A percentile compares a stretch with the other conserved stretches of the same genome.
These are phyloP conservation scores for Excalfactoria chinensis DNA, from an alignment of 2,113 vertebrate genomes.

Conservation along the genomic window DNA sequence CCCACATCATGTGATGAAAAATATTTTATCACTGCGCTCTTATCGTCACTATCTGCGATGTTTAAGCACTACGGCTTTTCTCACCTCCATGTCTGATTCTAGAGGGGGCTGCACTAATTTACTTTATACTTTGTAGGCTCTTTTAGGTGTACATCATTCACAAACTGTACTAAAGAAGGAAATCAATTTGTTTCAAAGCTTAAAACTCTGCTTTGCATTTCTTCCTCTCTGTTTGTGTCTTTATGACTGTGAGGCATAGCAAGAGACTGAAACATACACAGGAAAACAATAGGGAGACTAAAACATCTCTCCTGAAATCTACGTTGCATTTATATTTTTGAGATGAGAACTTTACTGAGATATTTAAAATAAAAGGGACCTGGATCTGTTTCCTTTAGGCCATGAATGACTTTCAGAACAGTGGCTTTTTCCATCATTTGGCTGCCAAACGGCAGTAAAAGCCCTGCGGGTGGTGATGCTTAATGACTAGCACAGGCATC, in stretches of 20 bases:
- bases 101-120: background rate
- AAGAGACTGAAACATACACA: background rate
- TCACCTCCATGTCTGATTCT: background rate
- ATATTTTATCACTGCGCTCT: slow-evolving; percentile 11
- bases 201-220: background rate
- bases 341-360: background rate
- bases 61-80: background rate
- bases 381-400: background rate
- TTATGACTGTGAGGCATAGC: background rate
- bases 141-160: background rate
- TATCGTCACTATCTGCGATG: background rate
- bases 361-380: background rate
- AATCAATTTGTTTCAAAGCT: background rate
- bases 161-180: background rate
- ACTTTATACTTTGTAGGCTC: background rate
- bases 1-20: background rate
- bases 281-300: background rate
- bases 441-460: background rate
- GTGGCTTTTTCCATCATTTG: background rate
- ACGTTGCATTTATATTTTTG: background rate
- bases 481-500: background rate
- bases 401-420: background rate
- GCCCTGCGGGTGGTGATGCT: fast-evolving
- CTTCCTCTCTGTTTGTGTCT: background rate
- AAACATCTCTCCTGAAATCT: background rate